Evolutionary conservation across 2,797 vertebrate genomes (phyloP).

Genomic region (Lacerta bilineata): DNA sequence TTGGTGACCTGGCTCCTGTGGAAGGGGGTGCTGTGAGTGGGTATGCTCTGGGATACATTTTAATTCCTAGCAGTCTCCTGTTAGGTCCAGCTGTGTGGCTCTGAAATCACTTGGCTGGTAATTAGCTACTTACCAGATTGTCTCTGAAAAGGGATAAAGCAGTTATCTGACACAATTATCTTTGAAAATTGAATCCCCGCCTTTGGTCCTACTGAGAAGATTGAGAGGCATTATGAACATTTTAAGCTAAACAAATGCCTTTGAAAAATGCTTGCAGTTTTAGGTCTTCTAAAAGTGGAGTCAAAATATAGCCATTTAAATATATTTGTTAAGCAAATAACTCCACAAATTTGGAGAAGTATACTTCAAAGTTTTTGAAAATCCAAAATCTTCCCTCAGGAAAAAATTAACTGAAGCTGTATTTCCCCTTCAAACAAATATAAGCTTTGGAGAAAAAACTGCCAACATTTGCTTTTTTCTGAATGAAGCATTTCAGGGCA

Average conservation of each 20-base stretch:
- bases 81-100: slow-evolving; percentile 77
- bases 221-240: slow-evolving; percentile 74
- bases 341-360: neutral
- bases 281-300: slow-evolving; percentile 59
- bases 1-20: too few relatives aligned
- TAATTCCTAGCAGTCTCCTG: slow-evolving; percentile 75
- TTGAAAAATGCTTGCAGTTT: slow-evolving; percentile 75
- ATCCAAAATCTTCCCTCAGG: neutral
- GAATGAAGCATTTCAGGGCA: neutral
- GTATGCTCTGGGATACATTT: slow-evolving; percentile 60
- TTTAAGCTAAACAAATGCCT: slow-evolving; percentile 74
- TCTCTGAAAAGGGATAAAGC: slow-evolving; percentile 84
- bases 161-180: slow-evolving; percentile 95
- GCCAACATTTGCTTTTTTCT: neutral
- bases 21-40: too few relatives aligned
- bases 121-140: slow-evolving; percentile 98
- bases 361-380: neutral
- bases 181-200: slow-evolving; percentile 85
- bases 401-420: neutral
- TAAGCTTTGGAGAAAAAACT: neutral
- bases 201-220: slow-evolving; percentile 80
- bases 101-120: slow-evolving; percentile 86
- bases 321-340: neutral
- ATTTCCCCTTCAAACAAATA: neutral
- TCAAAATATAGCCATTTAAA: slow-evolving; percentile 47